Percentiles rank a stretch among this genome's conserved stretches.
phyloP scores from a whole-genome alignment of 2,797 vertebrate species.

The Malurus leucopterus region DNA sequence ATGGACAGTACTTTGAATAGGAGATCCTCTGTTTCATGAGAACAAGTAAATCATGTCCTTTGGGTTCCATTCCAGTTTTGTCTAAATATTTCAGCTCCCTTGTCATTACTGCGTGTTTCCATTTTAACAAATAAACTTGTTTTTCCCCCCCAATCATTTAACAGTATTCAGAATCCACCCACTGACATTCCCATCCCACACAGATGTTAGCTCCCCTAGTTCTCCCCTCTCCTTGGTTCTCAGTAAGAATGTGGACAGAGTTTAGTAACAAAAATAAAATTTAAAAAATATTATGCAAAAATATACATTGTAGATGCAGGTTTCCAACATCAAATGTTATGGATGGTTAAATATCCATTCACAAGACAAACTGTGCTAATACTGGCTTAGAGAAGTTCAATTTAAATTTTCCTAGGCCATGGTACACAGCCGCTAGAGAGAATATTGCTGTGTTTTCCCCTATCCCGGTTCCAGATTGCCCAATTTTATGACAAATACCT shows the following conservation, averaged over 20 bases:
- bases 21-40: constrained; percentile 46
- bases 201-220: constrained; percentile 74
- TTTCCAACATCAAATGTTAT: background rate
- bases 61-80: constrained; percentile 71
- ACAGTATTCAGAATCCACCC: constrained; percentile 70
- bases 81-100: constrained; percentile 74
- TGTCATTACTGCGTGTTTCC: constrained; percentile 79
- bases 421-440: background rate
- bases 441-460: background rate
- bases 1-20: constrained; percentile 35
- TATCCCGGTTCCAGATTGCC: background rate
- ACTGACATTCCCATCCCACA: constrained; percentile 78
- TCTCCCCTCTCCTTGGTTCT: constrained; percentile 58
- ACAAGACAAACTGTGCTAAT: background rate
- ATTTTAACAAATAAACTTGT: constrained; percentile 79
- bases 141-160: constrained; percentile 53
- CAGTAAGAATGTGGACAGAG: constrained; percentile 46
- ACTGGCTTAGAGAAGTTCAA: background rate
- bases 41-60: constrained; percentile 55
- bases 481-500: background rate
- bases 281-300: background rate
- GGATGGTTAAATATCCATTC: background rate
- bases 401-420: background rate
- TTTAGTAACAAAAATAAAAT: background rate
- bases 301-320: background rate